Conservation (phyloP, 64 coral and sea anemone genomes). For the Pachyseris speciosa region DNA sequence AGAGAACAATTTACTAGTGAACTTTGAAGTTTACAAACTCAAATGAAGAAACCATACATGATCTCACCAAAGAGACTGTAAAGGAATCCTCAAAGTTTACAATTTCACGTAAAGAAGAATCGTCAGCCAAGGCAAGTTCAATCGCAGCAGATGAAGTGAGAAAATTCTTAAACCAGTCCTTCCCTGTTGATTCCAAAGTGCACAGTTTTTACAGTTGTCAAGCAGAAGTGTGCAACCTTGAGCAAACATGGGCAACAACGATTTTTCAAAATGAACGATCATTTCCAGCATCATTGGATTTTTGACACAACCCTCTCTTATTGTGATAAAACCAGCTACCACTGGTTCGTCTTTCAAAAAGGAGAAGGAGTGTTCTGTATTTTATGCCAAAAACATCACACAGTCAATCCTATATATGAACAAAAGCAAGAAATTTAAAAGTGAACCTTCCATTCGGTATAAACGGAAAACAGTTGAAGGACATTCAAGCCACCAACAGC, state of each 20-base stretch:
- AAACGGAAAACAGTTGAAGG: slow-evolving; percentile 56
- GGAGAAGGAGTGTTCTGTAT: slow-evolving; percentile 74
- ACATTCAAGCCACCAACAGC: slow-evolving; percentile 37
- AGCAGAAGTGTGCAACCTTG: background rate
- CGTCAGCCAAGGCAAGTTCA: slow-evolving; percentile 3
- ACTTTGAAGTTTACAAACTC: too few relatives aligned
- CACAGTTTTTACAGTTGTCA: slow-evolving; percentile 52
- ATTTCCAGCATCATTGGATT: slow-evolving; percentile 65
- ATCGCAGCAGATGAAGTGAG: slow-evolving; percentile 20
- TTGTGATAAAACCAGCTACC: slow-evolving; percentile 16
- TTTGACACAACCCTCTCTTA: slow-evolving; percentile 38
- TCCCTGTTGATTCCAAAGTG: slow-evolving; percentile 6
- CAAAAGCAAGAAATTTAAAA: slow-evolving; percentile 17
- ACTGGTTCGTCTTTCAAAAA: slow-evolving; percentile 64
- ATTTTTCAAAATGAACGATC: slow-evolving; percentile 40
- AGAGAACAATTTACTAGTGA: too few relatives aligned
- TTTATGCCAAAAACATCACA: slow-evolving; percentile 27
- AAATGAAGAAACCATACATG: slow-evolving; percentile 12
- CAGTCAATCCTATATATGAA: background rate
- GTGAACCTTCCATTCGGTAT: slow-evolving; percentile 31
- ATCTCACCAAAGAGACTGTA: slow-evolving; percentile 16
- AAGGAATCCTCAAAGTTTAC: background rate
- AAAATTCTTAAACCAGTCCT: background rate
- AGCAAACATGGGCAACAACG: background rate
- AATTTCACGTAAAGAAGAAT: background rate